phyloP scores from a whole-genome alignment of 2,113 vertebrate genomes.

The Sinosuthora webbiana region DNA sequence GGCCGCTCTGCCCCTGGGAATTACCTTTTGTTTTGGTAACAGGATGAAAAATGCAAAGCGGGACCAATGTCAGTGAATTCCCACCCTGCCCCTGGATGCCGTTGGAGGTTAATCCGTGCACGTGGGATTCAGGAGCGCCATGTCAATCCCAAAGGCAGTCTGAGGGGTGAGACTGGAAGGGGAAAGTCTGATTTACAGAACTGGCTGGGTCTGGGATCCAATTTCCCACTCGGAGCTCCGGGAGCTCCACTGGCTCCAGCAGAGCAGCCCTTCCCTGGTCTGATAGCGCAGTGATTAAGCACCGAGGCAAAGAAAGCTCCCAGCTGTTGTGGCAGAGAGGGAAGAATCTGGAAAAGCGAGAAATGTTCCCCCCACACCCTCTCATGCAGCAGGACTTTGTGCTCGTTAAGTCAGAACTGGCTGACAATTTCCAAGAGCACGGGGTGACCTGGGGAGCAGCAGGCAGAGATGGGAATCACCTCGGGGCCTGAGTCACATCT shows the following conservation, averaged over 20 bases:
- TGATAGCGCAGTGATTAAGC: neutral
- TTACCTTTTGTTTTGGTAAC: neutral
- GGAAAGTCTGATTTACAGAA: neutral
- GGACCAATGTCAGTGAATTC: neutral
- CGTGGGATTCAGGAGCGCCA: neutral
- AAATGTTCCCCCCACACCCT: neutral
- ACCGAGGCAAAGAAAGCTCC: neutral
- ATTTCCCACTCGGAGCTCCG: neutral
- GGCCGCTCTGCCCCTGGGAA: neutral
- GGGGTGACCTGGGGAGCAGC: neutral
- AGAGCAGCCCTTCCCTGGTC: neutral
- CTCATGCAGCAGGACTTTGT: neutral
- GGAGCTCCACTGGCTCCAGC: neutral
- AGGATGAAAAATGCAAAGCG: neutral
- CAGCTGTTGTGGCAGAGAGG: neutral
- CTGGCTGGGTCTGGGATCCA: neutral
- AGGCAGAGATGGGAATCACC: neutral
- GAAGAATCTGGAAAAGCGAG: conserved; percentile 42
- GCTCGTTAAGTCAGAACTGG: neutral
- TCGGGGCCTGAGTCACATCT: neutral
- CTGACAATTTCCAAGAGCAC: neutral
- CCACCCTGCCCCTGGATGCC: neutral
- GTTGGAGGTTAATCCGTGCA: neutral
- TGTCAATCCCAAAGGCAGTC: neutral
- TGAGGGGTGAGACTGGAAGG: rapidly evolving